A percentile compares a stretch with the other conserved stretches of the same genome.
These are phyloP conservation scores for Zaprionus camerounensis DNA, from an alignment of 1,140 invertebrate genomes.

Conservation along the genomic window DNA sequence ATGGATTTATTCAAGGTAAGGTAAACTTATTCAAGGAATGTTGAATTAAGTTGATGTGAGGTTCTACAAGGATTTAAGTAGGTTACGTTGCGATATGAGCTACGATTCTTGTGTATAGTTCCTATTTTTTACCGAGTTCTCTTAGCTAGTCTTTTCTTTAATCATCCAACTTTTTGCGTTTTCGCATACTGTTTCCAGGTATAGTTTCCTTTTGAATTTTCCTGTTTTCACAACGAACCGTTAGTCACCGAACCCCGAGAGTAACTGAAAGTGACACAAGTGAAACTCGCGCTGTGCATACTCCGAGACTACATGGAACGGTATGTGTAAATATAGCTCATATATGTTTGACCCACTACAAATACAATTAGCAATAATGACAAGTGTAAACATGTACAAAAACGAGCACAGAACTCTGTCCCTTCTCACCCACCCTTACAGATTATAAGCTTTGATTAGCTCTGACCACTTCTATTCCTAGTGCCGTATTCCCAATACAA, in stretches of 20 bases:
- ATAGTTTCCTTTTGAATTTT: constrained; percentile 19
- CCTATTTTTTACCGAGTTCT: constrained; percentile 8
- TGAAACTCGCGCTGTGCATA: constrained; percentile 6
- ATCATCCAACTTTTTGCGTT: constrained; percentile 28
- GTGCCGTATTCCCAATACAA: not conserved
- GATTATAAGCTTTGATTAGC: constrained; percentile 69
- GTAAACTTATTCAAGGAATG: not conserved
- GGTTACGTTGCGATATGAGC: too few relatives aligned
- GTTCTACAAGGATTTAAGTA: too few relatives aligned
- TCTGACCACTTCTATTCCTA: constrained; percentile 15
- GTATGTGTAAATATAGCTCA: constrained; percentile 63
- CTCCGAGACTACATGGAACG: not conserved
- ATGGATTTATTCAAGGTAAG: not conserved
- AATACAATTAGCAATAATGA: constrained; percentile 82
- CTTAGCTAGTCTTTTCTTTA: constrained; percentile 16
- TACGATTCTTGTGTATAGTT: too few relatives aligned
- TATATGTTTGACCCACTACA: constrained; percentile 63
- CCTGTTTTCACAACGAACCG: constrained; percentile 38
- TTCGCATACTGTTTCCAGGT: constrained; percentile 53
- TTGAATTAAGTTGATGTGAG: too few relatives aligned
- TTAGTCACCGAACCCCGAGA: constrained; percentile 37
- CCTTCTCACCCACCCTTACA: constrained; percentile 20
- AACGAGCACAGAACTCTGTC: constrained; percentile 30
- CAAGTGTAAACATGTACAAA: constrained; percentile 76
- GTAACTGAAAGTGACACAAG: constrained; percentile 55